Percentiles rank a stretch among this genome's conserved stretches.
phyloP scores from a whole-genome alignment of 2,113 vertebrate genomes.

The Pimephales promelas region DNA sequence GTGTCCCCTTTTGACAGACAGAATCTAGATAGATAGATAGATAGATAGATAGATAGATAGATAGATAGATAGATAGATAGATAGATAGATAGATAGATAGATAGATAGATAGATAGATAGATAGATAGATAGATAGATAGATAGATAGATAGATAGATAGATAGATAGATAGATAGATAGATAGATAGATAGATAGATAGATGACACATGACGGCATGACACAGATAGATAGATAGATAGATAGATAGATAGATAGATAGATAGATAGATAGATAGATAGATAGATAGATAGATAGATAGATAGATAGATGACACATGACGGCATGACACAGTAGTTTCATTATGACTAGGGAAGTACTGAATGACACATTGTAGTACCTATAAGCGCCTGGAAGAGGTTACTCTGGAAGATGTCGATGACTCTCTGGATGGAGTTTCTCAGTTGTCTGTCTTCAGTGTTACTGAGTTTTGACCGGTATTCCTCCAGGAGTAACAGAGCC shows the following conservation, averaged over 20 bases:
- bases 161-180: neutral
- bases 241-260: constrained; percentile 1
- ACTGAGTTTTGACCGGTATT: constrained; percentile 88
- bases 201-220: too few relatives aligned
- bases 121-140: neutral
- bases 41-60: neutral
- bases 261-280: neutral
- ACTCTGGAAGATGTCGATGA: constrained; percentile 98
- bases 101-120: constrained; percentile 3
- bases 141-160: neutral
- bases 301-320: neutral
- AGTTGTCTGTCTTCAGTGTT: constrained; percentile 90
- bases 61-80: neutral
- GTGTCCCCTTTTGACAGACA: neutral
- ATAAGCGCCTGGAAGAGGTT: constrained; percentile 97
- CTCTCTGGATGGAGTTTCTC: constrained; percentile 90
- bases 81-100: constrained; percentile 3
- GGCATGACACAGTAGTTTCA: constrained; percentile 39
- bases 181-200: neutral
- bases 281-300: neutral
- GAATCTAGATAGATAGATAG: neutral
- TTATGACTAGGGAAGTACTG: neutral
- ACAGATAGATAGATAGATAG: constrained; percentile 8
- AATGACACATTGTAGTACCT: constrained; percentile 72
- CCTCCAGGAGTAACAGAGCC: constrained; percentile 91